Evolutionary conservation across 2,888 invertebrate genomes (phyloP).

Genomic region (Acholoe squamosa): DNA sequence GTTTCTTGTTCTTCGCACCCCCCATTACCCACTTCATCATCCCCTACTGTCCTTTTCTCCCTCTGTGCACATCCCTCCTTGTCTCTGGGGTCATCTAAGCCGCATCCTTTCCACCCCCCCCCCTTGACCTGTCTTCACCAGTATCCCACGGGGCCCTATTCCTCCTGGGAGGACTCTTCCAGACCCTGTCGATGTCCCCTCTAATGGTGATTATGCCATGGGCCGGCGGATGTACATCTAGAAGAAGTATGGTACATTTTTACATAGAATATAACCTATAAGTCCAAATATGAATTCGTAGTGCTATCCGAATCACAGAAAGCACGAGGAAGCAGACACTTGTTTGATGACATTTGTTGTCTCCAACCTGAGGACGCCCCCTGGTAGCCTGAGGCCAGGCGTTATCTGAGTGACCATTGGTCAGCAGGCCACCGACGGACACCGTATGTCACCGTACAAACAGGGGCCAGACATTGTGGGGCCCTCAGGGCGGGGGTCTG

Average conservation of each 20-base stretch:
- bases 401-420: constrained; percentile 26
- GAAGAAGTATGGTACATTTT: too few relatives aligned
- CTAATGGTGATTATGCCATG: too few relatives aligned
- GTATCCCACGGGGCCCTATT: not conserved
- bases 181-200: not conserved
- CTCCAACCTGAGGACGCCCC: not conserved
- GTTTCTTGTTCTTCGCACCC: constrained; percentile 6
- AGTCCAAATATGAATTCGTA: too few relatives aligned
- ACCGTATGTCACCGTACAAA: constrained; percentile 48
- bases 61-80: not conserved
- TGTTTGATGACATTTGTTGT: too few relatives aligned
- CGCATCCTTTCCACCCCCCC: not conserved
- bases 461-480: not conserved
- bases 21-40: constrained; percentile 8
- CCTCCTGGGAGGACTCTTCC: not conserved
- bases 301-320: too few relatives aligned
- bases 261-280: too few relatives aligned
- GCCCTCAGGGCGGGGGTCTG: too few relatives aligned
- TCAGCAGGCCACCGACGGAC: constrained; percentile 31
- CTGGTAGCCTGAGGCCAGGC: not conserved
- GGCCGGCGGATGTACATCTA: too few relatives aligned
- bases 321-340: too few relatives aligned
- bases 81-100: not conserved
- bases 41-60: not conserved
- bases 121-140: constrained; percentile 12